Evolutionary conservation across 35 echinoderm and acorn worm species (phyloP).

Genomic region (Heliocidaris tuberculata): DNA sequence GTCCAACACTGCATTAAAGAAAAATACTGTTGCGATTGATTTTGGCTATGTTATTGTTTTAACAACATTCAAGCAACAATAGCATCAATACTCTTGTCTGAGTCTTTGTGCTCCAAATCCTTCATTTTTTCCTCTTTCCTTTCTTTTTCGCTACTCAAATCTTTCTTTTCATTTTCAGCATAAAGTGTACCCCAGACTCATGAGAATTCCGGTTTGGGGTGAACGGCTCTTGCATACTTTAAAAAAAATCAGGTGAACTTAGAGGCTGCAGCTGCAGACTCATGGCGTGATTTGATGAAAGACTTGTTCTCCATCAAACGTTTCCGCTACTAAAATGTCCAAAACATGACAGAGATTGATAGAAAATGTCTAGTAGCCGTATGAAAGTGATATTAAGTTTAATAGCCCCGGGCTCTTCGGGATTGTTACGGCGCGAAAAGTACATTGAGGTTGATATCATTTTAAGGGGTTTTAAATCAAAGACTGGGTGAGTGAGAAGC

Average conservation of each 20-base stretch:
- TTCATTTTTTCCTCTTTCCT: background rate
- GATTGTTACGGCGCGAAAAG: background rate
- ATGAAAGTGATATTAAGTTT: background rate
- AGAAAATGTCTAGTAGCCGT: background rate
- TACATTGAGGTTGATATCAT: background rate
- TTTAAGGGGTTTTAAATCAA: background rate
- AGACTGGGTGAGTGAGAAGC: background rate
- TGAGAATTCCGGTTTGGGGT: background rate
- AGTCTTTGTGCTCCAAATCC: background rate
- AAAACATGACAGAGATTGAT: background rate
- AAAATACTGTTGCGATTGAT: background rate
- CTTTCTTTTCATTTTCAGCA: background rate
- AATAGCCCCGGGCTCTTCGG: background rate
- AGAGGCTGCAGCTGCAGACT: constrained; percentile 5
- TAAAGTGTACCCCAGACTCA: background rate
- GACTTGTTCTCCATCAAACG: background rate
- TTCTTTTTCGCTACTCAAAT: background rate
- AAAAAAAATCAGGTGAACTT: background rate
- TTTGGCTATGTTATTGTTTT: background rate
- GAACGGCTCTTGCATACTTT: background rate
- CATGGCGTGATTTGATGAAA: background rate
- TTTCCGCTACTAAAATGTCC: background rate
- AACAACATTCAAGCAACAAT: background rate
- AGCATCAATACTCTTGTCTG: background rate
- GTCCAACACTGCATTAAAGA: background rate